Conservation (phyloP, 2,888 invertebrate genomes). For the Caenorhabditis sulstoni region DNA sequence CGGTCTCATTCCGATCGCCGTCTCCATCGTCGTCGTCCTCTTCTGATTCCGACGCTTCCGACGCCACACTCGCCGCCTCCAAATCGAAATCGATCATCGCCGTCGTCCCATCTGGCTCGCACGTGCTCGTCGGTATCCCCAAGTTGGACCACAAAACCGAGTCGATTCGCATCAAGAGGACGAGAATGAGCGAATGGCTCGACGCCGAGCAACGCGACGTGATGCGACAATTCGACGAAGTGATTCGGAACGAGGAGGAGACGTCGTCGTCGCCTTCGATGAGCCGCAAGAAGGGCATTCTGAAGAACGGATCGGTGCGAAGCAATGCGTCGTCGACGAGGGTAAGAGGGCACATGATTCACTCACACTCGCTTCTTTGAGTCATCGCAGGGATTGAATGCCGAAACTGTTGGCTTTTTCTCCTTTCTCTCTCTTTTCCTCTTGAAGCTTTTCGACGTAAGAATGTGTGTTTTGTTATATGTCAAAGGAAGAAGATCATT, state of each 20-base stretch:
- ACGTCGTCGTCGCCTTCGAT: slow-evolving; percentile 18
- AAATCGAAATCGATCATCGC: slow-evolving; percentile 36
- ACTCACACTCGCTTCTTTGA: background rate
- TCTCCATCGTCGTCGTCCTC: slow-evolving; percentile 9
- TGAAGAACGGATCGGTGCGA: slow-evolving; percentile 24
- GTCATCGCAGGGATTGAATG: background rate
- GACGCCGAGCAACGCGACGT: slow-evolving; percentile 57
- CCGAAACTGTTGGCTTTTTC: slow-evolving; percentile 42
- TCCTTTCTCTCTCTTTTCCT: slow-evolving; percentile 13
- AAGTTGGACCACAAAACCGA: slow-evolving; percentile 50
- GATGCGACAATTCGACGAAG: slow-evolving; percentile 52
- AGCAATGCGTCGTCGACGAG: slow-evolving; percentile 16
- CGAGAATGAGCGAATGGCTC: slow-evolving; percentile 45
- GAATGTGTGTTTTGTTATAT: background rate
- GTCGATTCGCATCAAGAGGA: slow-evolving; percentile 47
- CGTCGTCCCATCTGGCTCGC: slow-evolving; percentile 34
- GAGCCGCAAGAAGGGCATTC: slow-evolving; percentile 21
- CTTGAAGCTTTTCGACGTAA: slow-evolving; percentile 21
- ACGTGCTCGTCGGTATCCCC: slow-evolving; percentile 45
- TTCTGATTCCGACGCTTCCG: background rate
- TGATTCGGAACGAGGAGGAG: slow-evolving; percentile 42
- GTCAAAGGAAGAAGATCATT: slow-evolving; percentile 3
- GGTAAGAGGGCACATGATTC: slow-evolving; percentile 5
- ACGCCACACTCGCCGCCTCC: slow-evolving; percentile 1
- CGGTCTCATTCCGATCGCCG: slow-evolving; percentile 18